Conservation (phyloP, 92 coral and sea anemone genomes). For the Anthopleura xanthogrammica region DNA sequence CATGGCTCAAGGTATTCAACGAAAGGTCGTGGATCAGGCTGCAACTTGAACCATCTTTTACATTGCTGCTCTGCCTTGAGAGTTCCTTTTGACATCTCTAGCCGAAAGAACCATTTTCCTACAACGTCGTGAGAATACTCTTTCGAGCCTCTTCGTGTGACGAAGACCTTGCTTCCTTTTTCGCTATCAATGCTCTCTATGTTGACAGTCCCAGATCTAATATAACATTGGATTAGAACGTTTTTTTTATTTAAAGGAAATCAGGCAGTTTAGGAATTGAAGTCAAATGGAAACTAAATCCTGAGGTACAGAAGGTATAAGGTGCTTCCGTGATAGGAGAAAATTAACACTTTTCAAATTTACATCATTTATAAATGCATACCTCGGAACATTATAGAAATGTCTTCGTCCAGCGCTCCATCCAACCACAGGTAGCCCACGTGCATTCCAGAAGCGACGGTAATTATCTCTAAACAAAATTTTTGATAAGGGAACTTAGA, state of each 20-base stretch:
- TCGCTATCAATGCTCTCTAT: too few species aligned
- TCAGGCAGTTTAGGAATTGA: too few species aligned
- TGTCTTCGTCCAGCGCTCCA: neutral
- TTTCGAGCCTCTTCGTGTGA: too few species aligned
- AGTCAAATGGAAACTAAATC: too few species aligned
- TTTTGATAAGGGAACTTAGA: neutral
- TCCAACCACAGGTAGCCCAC: slow-evolving; percentile 25
- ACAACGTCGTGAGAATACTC: neutral
- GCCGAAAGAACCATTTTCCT: slow-evolving; percentile 42
- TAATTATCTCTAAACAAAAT: neutral
- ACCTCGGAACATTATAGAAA: neutral
- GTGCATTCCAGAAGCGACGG: neutral
- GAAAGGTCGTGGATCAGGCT: slow-evolving; percentile 9
- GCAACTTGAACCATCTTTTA: slow-evolving; percentile 32
- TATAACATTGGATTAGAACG: too few species aligned
- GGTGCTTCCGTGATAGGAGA: too few species aligned
- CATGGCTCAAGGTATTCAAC: slow-evolving; percentile 41
- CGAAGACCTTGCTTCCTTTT: too few species aligned
- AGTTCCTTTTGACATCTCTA: slow-evolving; percentile 20
- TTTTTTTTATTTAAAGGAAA: too few species aligned
- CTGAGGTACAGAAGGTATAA: too few species aligned
- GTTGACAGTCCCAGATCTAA: too few species aligned
- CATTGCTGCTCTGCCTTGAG: slow-evolving; percentile 14
- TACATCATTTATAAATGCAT: too few species aligned
- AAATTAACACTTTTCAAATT: too few species aligned